Evolutionary conservation across 2,113 vertebrate genomes (phyloP).

Genomic region (Odontesthes bonariensis): DNA sequence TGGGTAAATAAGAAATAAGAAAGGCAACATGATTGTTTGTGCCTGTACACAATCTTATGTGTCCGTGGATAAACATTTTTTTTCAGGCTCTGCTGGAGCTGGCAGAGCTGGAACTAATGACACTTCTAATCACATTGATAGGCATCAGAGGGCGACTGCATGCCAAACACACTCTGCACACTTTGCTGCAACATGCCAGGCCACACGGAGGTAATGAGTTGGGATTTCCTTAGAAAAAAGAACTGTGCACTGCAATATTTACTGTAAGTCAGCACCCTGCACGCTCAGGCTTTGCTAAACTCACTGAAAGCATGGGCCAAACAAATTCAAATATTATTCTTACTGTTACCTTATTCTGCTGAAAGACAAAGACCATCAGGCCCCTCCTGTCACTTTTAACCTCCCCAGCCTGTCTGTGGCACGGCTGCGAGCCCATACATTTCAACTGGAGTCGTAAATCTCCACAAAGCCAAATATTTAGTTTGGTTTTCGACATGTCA

Average conservation of each 20-base stretch:
- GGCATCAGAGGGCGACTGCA: conserved; percentile 73
- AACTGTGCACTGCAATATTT: conserved; percentile 12
- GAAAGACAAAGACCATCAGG: conserved; percentile 27
- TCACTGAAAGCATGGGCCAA: background rate
- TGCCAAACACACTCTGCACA: conserved; percentile 67
- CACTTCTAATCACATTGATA: conserved; percentile 76
- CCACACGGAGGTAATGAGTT: conserved; percentile 52
- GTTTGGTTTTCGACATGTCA: conserved; percentile 5
- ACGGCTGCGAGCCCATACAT: background rate
- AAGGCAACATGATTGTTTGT: background rate
- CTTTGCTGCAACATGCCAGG: conserved; percentile 58
- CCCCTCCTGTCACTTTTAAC: background rate
- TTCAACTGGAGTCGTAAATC: conserved; percentile 9
- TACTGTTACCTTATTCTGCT: background rate
- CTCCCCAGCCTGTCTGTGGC: background rate
- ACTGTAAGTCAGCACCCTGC: conserved; percentile 1
- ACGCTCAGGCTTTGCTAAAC: conserved; percentile 2
- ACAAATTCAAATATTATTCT: conserved; percentile 11
- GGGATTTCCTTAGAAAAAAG: conserved; percentile 50
- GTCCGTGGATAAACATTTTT: conserved; percentile 64
- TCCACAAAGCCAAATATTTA: conserved; percentile 15
- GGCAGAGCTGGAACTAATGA: conserved; percentile 76
- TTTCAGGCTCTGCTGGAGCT: conserved; percentile 67
- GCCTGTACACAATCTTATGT: background rate
- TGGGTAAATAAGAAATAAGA: no score